Evolutionary conservation across 2,797 vertebrate species (phyloP).

Genomic region (Neostethus bicornis): DNA sequence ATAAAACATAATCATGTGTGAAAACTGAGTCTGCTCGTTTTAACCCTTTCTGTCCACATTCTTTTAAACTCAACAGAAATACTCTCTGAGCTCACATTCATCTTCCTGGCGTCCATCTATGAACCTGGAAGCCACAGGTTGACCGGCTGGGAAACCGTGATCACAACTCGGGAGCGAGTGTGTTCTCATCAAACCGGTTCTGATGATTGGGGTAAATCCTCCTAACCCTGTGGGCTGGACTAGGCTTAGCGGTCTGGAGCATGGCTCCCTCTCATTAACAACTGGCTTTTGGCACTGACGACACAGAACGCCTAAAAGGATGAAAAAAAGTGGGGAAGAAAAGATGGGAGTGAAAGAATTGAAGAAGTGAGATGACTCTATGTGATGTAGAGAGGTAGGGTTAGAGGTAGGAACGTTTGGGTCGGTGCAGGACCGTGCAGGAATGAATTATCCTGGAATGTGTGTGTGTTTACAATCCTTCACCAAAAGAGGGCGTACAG

Average conservation of each 20-base stretch:
- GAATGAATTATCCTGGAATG: too few species aligned
- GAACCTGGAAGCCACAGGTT: conserved; percentile 32
- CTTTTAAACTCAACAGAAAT: conserved; percentile 61
- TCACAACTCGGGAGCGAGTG: conserved; percentile 62
- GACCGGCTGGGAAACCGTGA: conserved; percentile 53
- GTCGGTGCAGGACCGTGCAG: conserved; percentile 15
- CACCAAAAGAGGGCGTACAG: too few species aligned
- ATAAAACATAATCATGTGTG: conserved; percentile 30
- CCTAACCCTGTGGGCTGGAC: conserved; percentile 56
- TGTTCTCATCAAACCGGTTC: conserved; percentile 60
- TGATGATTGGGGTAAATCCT: conserved; percentile 46
- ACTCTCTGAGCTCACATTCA: conserved; percentile 48
- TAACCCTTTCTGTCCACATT: conserved; percentile 4
- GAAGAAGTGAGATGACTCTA: conserved; percentile 21
- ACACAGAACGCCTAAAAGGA: conserved; percentile 67
- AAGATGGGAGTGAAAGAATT: conserved; percentile 55
- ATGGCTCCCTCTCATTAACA: conserved; percentile 61
- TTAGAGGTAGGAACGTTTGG: neutral
- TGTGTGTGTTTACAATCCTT: too few species aligned
- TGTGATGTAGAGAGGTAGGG: conserved; percentile 1
- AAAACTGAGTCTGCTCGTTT: conserved; percentile 26
- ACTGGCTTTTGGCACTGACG: conserved; percentile 65
- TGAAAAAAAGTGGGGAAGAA: conserved; percentile 65
- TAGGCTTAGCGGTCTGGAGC: conserved; percentile 62
- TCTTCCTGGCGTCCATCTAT: conserved; percentile 49